These are phyloP conservation scores for Toxotes jaculatrix DNA, from an alignment of 2,113 vertebrate genomes.

Conservation along the genomic window DNA sequence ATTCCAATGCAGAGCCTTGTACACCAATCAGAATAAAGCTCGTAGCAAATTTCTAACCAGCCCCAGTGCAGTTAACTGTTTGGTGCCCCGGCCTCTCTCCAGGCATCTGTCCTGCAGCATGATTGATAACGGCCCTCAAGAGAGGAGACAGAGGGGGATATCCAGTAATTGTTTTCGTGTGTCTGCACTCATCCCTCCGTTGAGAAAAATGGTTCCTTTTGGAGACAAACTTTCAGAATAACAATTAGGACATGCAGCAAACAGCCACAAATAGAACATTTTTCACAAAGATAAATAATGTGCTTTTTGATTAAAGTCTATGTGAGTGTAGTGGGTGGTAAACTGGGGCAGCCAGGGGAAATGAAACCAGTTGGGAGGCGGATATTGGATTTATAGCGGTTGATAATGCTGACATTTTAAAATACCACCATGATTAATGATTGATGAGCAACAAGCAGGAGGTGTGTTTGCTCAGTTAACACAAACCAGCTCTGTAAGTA, in stretches of 20 bases:
- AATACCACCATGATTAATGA: conserved; percentile 73
- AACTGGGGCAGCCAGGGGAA: conserved; percentile 48
- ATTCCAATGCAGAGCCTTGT: conserved; percentile 77
- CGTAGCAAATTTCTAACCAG: conserved; percentile 66
- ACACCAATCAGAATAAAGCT: conserved; percentile 79
- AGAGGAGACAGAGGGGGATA: conserved; percentile 12
- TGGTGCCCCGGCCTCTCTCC: conserved; percentile 54
- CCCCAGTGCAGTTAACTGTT: conserved; percentile 67
- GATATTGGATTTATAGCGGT: conserved; percentile 57
- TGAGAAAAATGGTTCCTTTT: conserved; percentile 37
- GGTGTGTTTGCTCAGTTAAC: conserved; percentile 60
- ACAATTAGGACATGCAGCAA: conserved; percentile 15
- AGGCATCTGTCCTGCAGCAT: conserved; percentile 67
- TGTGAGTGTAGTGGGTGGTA: conserved; percentile 38
- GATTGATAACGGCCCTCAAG: conserved; percentile 68
- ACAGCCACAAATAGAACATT: not conserved
- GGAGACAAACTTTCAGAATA: conserved; percentile 34
- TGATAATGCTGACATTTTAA: conserved; percentile 75
- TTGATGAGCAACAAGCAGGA: conserved; percentile 74
- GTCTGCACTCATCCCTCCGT: conserved; percentile 15
- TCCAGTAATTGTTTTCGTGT: conserved; percentile 50
- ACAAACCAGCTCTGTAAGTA: not conserved
- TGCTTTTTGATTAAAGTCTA: conserved; percentile 34
- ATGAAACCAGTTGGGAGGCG: conserved; percentile 47
- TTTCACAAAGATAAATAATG: conserved; percentile 20